Conservation (phyloP, 2,888 invertebrate genomes). For the Bombylius major region DNA sequence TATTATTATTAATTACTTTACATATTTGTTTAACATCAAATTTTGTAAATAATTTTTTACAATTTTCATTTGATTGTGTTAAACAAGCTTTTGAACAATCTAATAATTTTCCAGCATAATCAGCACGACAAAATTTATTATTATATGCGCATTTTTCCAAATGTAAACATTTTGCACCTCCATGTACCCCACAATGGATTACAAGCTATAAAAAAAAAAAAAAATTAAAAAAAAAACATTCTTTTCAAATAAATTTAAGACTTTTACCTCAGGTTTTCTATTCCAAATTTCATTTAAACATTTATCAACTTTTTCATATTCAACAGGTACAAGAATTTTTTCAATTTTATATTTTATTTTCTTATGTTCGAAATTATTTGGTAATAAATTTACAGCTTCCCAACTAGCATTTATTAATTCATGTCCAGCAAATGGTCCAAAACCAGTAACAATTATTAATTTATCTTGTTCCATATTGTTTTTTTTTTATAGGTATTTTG, state of each 20-base stretch:
- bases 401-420: conserved; percentile 58
- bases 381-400: conserved; percentile 54
- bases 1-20: conserved; percentile 16
- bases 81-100: conserved; percentile 19
- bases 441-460: conserved; percentile 50
- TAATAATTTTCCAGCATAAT: conserved; percentile 26
- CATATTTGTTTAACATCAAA: conserved; percentile 37
- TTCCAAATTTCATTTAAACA: conserved; percentile 50
- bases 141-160: conserved; percentile 34
- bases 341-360: conserved; percentile 39
- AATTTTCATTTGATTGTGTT: conserved; percentile 15
- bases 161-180: conserved; percentile 24
- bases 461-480: conserved; percentile 1
- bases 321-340: conserved; percentile 47
- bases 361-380: conserved; percentile 25
- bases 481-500: no score
- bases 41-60: conserved; percentile 23
- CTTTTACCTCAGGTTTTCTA: conserved; percentile 46
- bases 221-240: not conserved
- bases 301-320: conserved; percentile 48
- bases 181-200: conserved; percentile 35
- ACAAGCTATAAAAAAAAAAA: conserved; percentile 23
- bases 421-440: conserved; percentile 60
- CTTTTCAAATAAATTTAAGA: not conserved
- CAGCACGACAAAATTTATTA: conserved; percentile 28